Conservation (phyloP, 2,113 vertebrate species). For the Scopus umbretta region DNA sequence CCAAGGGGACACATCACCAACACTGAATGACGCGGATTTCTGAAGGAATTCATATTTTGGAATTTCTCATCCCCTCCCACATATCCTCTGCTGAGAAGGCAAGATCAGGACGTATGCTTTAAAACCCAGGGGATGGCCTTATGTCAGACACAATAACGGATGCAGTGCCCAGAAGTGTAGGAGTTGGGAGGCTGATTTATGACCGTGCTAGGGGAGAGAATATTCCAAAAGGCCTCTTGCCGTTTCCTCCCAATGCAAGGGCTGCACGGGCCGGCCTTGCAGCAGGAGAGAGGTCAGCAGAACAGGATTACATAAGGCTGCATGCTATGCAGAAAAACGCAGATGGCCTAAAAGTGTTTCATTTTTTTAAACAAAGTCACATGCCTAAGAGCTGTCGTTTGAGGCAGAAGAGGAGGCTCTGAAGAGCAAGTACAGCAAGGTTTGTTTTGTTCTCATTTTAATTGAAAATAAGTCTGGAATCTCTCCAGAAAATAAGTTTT, state of each 20-base stretch:
- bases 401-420: slow-evolving; percentile 9
- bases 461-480: slow-evolving; percentile 8
- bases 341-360: slow-evolving; percentile 49
- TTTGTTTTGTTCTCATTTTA: background rate
- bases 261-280: background rate
- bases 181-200: slow-evolving; percentile 46
- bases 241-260: background rate
- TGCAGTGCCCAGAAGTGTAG: slow-evolving; percentile 32
- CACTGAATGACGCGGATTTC: background rate
- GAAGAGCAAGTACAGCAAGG: background rate
- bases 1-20: background rate
- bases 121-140: background rate
- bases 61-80: slow-evolving; percentile 28
- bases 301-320: slow-evolving; percentile 47
- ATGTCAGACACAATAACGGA: slow-evolving; percentile 43
- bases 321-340: slow-evolving; percentile 43
- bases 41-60: background rate
- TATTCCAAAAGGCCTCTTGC: slow-evolving; percentile 24
- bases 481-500: slow-evolving; percentile 17
- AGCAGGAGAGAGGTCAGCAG: slow-evolving; percentile 49
- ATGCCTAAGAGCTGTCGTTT: background rate
- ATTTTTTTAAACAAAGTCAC: slow-evolving; percentile 33
- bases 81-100: slow-evolving; percentile 9
- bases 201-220: background rate
- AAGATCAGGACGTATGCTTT: background rate